Base-by-base conservation (phyloP, 2,797 vertebrate species). In the Chelon auratus region DNA sequence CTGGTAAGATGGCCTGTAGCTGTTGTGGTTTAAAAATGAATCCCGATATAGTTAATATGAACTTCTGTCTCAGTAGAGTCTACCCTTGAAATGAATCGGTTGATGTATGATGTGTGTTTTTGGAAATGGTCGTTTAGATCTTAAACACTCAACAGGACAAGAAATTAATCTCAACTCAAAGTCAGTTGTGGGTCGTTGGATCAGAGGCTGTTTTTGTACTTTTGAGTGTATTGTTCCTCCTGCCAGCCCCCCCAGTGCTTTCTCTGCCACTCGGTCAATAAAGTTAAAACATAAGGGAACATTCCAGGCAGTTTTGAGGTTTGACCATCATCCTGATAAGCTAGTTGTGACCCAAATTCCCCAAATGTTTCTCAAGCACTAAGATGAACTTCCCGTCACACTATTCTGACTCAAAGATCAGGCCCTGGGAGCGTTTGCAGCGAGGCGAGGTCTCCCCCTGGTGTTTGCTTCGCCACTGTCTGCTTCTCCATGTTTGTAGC, bases 401-500 rank as follows among this genome's bases (percentile, higher is more conserved):
- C 69, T 81, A 52, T 47, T 71, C 62, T 30, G 53, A 77, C 54
- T 83, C 15, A 22, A 65, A 78, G 63, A 68, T 57, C 42, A 75
- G 78, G 82, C 82, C 48, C 40, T 62, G 62, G 72, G 60, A 45
- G 69, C 64, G 73, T 78, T 68, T 80, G 77, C 80, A 65, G 83
- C 68, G 75, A 84, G 83, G 84, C 71, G 78, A 88, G 80, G 84
- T 83, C 86, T 89, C 90, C 91, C 90, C 90, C 91, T 90, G 89
- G 91, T 87, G 88, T 91, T 85, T 68, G 75, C 87, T 85, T 91
- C 68, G 18, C 89, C 81, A 72, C 82, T 80, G 85, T 93, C 90
- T 76, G 83, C 87, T 87, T 91, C 87, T 88, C 82, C 81, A 85
- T 91, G 89, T 94, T 91, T 90, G 91, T 92, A 84, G 86, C 89